phyloP scores from a whole-genome alignment of 2,888 invertebrate genomes.

The Plutella xylostella region DNA sequence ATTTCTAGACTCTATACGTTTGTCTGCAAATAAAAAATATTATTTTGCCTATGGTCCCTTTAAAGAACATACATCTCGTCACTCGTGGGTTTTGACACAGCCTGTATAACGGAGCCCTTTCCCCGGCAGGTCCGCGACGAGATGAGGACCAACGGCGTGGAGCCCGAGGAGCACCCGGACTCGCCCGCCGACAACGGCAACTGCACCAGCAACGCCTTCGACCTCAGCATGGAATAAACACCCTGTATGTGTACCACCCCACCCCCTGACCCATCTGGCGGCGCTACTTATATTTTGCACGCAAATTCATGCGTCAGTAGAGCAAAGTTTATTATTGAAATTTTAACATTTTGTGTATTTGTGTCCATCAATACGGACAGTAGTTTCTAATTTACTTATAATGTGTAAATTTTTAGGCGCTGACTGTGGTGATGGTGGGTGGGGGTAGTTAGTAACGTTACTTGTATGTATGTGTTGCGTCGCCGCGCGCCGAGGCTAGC shows the following conservation, averaged over 20 bases:
- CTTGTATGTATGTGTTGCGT: too few species aligned
- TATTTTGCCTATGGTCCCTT: not conserved
- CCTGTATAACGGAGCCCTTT: too few species aligned
- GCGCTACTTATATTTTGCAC: not conserved
- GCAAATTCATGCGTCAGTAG: not conserved
- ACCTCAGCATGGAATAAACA: slow-evolving; percentile 34
- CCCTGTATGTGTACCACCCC: not conserved
- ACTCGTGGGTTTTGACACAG: not conserved
- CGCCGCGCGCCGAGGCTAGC: not conserved
- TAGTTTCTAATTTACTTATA: not conserved
- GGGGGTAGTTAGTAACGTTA: too few species aligned
- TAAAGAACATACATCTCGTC: not conserved
- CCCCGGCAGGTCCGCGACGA: slow-evolving; percentile 67
- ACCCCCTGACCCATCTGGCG: not conserved
- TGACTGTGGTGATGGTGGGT: too few species aligned
- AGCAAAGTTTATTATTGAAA: not conserved
- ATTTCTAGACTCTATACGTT: too few species aligned
- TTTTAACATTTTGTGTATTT: not conserved
- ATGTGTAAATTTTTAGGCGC: not conserved
- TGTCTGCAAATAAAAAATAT: not conserved
- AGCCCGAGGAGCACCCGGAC: slow-evolving; percentile 72
- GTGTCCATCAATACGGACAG: not conserved
- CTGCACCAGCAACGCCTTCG: slow-evolving; percentile 74
- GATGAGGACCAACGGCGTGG: slow-evolving; percentile 70
- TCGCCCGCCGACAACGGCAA: slow-evolving; percentile 69